Base-by-base conservation (phyloP, 2,113 vertebrate genomes). In the Heterotilapia buettikoferi region DNA sequence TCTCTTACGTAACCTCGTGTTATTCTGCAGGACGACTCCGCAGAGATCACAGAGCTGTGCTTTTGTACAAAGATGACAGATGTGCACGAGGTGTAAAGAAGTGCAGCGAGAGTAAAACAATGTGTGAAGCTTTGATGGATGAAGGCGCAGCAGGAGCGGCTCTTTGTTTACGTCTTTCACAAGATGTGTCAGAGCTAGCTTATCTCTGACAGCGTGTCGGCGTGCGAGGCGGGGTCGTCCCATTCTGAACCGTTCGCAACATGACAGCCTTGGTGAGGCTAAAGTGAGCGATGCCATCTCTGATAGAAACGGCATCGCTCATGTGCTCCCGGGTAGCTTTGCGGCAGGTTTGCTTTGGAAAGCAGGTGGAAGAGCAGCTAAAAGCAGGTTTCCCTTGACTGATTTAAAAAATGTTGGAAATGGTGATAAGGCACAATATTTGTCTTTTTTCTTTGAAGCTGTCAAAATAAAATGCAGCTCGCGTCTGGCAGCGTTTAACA, bases 121-220 rank as follows among this genome's bases (percentile, higher is more conserved):
- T 12, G 59, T 71, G 59, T 78, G 78, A 88, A 87, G 82, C 68
- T 12, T 87, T 94, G 91, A 95, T 84, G 87, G 87, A 92, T 92
- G 89, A 86, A 45, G 83, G 31, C 5, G 47, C 61, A 11, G n/a
- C 80, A 47, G 38, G 43, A 16, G 18, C 16, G 16, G 36, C 36
- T 87, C 56, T 91, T 90, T 89, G 86, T 93, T 92, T 87, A 43
- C 18, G 50, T 89, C 76, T 83, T 21, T 80, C 78, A 29, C 66
- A 57, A 80, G 86, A 73, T 14, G 31, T 84, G 88, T 90, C 80
- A 26, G 45, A 86, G 84, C 31, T 7, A 2, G 36, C 86, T 91
- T 89, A 79, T 91, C 80, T 52, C 31, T 90, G 91, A 88, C 90
- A 54, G 66, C 6, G 6, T 5, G n/a, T 88, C 83, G 50, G 59